Evolutionary conservation across 2,888 invertebrate species (phyloP), one percentile per base, ranked within the genome.

Genomic region (Hyppa rectilinea): DNA sequence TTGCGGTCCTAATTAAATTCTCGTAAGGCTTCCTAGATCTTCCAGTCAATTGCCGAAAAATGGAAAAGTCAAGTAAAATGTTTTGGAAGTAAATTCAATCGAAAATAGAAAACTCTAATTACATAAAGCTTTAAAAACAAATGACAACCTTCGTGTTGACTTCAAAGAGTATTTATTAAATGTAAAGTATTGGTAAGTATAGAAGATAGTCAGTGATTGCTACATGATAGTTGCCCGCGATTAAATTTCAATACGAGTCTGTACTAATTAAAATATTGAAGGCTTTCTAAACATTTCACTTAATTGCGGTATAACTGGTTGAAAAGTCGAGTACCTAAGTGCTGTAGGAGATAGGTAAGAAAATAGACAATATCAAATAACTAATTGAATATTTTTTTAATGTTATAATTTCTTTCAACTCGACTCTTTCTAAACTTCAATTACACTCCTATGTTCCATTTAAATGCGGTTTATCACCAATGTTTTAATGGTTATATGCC

Each of bases 391-490:
- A 26, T 26, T 0, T 6, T 26, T 67, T 45, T 7, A 17, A 17
- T 17, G 2, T 34, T 26, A n/a, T 23, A 23, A 31, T 10, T 34
- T 26, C 5, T 36, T 52, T 68, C 12, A 1, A 31, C 31, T 12
- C 10, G 23, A 49, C 31, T 10, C n/a, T 55, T 34, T 0, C 38
- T 55, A 20, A 59, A 60, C 26, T 36, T 68, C 63, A 31, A 58
- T 73, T 67, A 72, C 36, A 59, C 36, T n/a, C 40, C 49, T 56
- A 45, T 62, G 49, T 72, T 34, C 12, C 10, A 53, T 56, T 43
- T 74, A 63, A 71, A 55, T 60, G 47, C 45, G 73, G 83, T 61
- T 75, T 73, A 58, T 73, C 63, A 55, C 49, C 63, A 60, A 53
- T 68, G 67, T 55, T 60, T 75, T 59, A 52, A 47, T 63, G 58